Evolutionary conservation across 2,888 invertebrate genomes (phyloP).

Genomic region (Ophion ventricosus): DNA sequence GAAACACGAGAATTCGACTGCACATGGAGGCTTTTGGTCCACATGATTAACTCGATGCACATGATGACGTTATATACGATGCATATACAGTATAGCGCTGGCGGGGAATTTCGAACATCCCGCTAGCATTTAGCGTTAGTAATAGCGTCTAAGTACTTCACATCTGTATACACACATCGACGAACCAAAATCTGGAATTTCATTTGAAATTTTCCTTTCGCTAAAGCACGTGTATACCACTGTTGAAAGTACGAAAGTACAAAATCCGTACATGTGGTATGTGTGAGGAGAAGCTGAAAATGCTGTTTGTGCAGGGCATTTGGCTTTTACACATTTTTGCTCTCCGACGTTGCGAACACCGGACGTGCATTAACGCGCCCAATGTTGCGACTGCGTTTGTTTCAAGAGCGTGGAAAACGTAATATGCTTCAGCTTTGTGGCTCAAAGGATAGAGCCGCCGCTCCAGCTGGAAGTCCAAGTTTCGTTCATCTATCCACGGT

Average conservation of each 20-base stretch:
- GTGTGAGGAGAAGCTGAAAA: background rate
- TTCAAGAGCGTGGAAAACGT: constrained; percentile 10
- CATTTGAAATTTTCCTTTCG: constrained; percentile 48
- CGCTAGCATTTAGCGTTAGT: background rate
- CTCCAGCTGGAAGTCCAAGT: constrained; percentile 37
- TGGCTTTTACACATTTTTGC: constrained; percentile 3
- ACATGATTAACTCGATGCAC: constrained; percentile 25
- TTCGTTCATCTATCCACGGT: constrained; percentile 47
- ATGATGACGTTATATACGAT: background rate
- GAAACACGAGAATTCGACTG: constrained; percentile 9
- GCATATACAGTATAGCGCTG: background rate
- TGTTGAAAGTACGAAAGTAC: constrained; percentile 19
- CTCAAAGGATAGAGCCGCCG: background rate
- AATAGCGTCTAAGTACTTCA: background rate
- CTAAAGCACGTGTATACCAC: constrained; percentile 2
- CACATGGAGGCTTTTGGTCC: constrained; percentile 9
- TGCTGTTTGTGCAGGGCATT: constrained; percentile 1
- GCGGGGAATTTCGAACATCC: constrained; percentile 13
- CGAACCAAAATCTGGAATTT: constrained; percentile 38
- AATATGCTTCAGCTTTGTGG: constrained; percentile 19
- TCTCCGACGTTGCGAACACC: constrained; percentile 1
- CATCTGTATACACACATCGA: background rate
- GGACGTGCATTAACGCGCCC: constrained; percentile 13
- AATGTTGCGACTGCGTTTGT: background rate
- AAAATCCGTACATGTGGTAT: constrained; percentile 29